A percentile compares a stretch with the other conserved stretches of the same genome.
Evolutionary conservation across 2,797 vertebrate species (phyloP).

Genomic region (Erethizon dorsatum): DNA sequence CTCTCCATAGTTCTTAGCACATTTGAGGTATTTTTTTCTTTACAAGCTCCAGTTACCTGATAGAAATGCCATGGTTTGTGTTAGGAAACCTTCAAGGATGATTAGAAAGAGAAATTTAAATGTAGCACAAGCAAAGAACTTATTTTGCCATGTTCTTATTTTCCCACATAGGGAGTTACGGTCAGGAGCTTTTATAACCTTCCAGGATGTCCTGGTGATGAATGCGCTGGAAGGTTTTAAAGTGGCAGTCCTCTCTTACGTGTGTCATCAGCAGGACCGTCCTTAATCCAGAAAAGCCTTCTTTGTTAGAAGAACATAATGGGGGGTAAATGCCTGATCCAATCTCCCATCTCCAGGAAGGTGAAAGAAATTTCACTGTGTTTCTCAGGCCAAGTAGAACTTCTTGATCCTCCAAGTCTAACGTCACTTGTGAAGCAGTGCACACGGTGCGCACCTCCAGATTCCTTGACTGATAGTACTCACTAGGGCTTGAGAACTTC

Average conservation of each 20-base stretch:
- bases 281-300: not conserved
- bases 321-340: not conserved
- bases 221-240: not conserved
- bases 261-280: not conserved
- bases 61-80: not conserved
- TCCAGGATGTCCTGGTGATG: not conserved
- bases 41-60: slow-evolving; percentile 6
- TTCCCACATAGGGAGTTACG: not conserved
- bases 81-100: not conserved
- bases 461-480: not conserved
- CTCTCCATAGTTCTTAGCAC: not conserved
- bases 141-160: not conserved
- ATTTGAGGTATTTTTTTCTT: not conserved
- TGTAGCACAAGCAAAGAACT: not conserved
- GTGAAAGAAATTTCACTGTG: not conserved
- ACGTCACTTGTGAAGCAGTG: not conserved
- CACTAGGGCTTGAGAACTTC: not conserved
- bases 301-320: not conserved
- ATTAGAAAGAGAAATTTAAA: slow-evolving; percentile 51
- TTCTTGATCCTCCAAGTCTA: too few species aligned
- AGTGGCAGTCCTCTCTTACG: not conserved
- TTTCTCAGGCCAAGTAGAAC: not conserved
- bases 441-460: not conserved
- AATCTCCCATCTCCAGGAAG: not conserved
- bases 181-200: not conserved